phyloP scores from a whole-genome alignment of 2,888 invertebrate genomes.

The Amaurobius ferox region DNA sequence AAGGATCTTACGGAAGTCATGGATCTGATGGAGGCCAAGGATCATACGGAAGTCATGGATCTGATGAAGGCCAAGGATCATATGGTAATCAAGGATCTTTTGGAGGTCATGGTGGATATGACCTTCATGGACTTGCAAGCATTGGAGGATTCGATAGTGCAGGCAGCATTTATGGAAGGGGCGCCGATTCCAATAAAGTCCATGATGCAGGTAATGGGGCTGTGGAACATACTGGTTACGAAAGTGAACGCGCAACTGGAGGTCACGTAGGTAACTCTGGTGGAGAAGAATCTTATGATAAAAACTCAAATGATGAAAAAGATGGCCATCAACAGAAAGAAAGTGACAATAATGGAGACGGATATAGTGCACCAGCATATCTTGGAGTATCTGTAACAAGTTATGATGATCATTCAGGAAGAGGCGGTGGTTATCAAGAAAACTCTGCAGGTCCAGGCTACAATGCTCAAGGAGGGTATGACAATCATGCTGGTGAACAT shows the following conservation, averaged over 20 bases:
- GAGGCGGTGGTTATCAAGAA: conserved; percentile 39
- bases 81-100: not conserved
- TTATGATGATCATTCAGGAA: conserved; percentile 48
- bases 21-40: conserved; percentile 19
- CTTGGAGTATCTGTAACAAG: conserved; percentile 49
- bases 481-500: conserved; percentile 20
- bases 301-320: not conserved
- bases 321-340: not conserved
- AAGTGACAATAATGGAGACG: not conserved
- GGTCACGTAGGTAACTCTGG: not conserved
- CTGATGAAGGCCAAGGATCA: conserved; percentile 7
- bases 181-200: conserved; percentile 6
- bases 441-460: conserved; percentile 10
- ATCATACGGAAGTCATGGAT: conserved; percentile 21
- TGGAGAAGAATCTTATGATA: not conserved
- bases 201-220: not conserved
- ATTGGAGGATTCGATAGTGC: conserved; percentile 15
- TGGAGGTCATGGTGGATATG: conserved; percentile 20
- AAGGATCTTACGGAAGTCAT: conserved; percentile 15
- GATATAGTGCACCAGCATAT: conserved; percentile 21
- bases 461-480: conserved; percentile 7
- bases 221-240: not conserved
- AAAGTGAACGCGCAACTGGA: not conserved
- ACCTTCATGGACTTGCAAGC: conserved; percentile 5
- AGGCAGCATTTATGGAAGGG: conserved; percentile 36